These are phyloP conservation scores for Apteryx owenii DNA, from an alignment of 2,113 vertebrate genomes.

Conservation along the genomic window DNA sequence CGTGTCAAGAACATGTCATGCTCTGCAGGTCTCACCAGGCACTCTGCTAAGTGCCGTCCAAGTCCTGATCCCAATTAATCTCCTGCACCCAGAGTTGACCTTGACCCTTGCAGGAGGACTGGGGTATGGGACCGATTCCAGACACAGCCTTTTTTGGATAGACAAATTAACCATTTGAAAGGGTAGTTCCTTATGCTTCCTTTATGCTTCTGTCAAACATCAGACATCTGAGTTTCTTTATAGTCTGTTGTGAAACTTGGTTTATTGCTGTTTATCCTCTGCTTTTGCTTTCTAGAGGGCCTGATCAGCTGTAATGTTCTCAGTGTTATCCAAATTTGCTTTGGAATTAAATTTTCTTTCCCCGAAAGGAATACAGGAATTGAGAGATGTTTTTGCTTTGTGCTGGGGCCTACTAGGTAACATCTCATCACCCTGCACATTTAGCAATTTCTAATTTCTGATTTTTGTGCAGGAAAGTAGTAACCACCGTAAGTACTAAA, in stretches of 20 bases:
- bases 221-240: neutral
- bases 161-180: neutral
- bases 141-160: neutral
- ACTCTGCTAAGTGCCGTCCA: neutral
- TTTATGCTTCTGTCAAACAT: neutral
- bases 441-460: neutral
- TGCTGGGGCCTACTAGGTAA: neutral
- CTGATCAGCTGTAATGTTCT: neutral
- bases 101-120: neutral
- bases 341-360: neutral
- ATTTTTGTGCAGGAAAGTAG: neutral
- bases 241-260: neutral
- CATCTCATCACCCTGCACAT: neutral
- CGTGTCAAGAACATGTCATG: neutral
- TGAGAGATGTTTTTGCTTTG: neutral
- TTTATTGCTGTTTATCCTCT: neutral
- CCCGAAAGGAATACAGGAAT: neutral
- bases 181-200: neutral
- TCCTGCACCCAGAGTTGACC: neutral
- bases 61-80: neutral
- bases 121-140: neutral
- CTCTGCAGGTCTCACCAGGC: neutral
- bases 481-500: neutral
- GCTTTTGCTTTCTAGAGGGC: neutral
- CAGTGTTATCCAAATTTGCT: neutral